Percentiles rank a stretch among this genome's conserved stretches.
Evolutionary conservation across 2,797 vertebrate genomes (phyloP).

Genomic region (Sebastes wilsoni): DNA sequence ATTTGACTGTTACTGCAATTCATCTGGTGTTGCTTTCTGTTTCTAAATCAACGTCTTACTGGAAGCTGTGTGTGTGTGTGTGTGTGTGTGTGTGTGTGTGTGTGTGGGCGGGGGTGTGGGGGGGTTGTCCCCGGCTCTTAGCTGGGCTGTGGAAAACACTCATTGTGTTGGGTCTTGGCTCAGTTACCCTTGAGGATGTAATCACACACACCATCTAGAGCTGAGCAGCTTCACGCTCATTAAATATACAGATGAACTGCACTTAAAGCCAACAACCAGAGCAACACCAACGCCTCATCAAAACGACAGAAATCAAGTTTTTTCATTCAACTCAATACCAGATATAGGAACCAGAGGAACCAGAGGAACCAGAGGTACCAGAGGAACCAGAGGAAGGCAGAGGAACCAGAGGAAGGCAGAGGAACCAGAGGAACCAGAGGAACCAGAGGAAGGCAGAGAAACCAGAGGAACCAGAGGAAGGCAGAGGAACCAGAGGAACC

Average conservation of each 20-base stretch:
- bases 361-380: too few species aligned
- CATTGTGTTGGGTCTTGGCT: background rate
- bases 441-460: too few species aligned
- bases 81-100: too few species aligned
- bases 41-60: background rate
- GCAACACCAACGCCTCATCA: too few species aligned
- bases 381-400: too few species aligned
- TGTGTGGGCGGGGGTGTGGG: background rate
- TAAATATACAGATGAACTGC: background rate
- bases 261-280: background rate
- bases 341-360: too few species aligned
- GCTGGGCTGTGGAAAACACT: background rate
- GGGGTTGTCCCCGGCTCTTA: background rate
- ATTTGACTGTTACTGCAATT: background rate
- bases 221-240: background rate
- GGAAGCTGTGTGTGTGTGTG: background rate
- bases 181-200: background rate
- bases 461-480: too few species aligned
- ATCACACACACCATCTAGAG: background rate
- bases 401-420: too few species aligned
- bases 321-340: too few species aligned
- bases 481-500: too few species aligned
- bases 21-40: background rate
- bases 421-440: too few species aligned
- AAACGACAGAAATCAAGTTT: too few species aligned